Percentiles rank a stretch among this genome's conserved stretches.
Conservation (phyloP, 2,888 invertebrate species). For the Loripinus fragilis region DNA sequence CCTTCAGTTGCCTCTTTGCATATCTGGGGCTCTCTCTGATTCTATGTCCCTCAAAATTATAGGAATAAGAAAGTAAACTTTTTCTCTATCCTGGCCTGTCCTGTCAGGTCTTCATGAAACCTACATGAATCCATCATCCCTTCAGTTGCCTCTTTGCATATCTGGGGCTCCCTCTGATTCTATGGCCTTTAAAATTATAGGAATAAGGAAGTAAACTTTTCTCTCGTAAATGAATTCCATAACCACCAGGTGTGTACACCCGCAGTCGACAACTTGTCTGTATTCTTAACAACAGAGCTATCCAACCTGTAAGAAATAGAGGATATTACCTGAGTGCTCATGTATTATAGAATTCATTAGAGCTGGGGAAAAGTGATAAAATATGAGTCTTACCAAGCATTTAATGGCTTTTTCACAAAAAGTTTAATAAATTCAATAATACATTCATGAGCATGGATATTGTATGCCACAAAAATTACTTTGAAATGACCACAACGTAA, state of each 20-base stretch:
- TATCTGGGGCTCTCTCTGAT: constrained; percentile 59
- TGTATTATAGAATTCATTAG: too few relatives aligned
- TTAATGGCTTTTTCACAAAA: too few relatives aligned
- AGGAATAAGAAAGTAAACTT: constrained; percentile 62
- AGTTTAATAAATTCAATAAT: too few relatives aligned
- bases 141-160: constrained; percentile 45
- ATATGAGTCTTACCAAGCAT: too few relatives aligned
- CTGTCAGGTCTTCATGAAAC: too few relatives aligned
- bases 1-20: constrained; percentile 27
- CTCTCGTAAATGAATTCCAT: constrained; percentile 64
- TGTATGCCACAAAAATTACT: too few relatives aligned
- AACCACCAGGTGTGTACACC: constrained; percentile 71
- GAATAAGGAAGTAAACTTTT: constrained; percentile 67
- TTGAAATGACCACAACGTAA: too few relatives aligned
- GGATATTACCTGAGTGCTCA: too few relatives aligned
- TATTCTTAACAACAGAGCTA: constrained; percentile 58
- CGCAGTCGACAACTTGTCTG: constrained; percentile 47
- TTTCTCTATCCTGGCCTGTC: too few relatives aligned
- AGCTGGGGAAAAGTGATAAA: too few relatives aligned
- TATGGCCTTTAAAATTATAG: constrained; percentile 59
- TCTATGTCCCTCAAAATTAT: constrained; percentile 61
- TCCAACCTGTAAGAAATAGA: constrained; percentile 68
- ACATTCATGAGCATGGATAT: too few relatives aligned
- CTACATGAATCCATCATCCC: neutral
- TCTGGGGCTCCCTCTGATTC: constrained; percentile 55